Percentiles rank a stretch among this genome's conserved stretches.
phyloP scores from a whole-genome alignment of 2,113 vertebrate genomes.

The Perccottus glenii region DNA sequence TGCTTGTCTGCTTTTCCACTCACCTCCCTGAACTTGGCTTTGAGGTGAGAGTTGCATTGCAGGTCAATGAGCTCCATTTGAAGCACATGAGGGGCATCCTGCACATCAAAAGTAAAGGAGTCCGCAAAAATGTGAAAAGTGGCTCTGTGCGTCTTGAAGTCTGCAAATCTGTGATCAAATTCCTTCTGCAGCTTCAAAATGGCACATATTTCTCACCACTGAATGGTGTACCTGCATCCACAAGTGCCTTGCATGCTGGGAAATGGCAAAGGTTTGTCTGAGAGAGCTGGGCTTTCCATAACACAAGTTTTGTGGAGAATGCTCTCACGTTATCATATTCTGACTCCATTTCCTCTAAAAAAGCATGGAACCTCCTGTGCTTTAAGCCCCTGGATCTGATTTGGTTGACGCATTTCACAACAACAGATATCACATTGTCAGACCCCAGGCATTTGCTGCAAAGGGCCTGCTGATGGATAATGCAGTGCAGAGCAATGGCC shows the following conservation, averaged over 20 bases:
- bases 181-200: not conserved
- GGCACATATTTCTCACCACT: conserved; percentile 2
- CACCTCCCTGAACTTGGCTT: no score
- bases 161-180: not conserved
- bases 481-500: not conserved
- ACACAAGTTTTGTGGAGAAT: no score
- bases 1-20: no score
- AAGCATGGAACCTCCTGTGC: no score
- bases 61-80: no score
- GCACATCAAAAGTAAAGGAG: no score
- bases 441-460: conserved; percentile 14
- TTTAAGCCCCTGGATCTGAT: no score
- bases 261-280: conserved; percentile 18
- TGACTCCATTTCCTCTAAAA: no score
- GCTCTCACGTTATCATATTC: no score
- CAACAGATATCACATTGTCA: no score
- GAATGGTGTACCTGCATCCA: conserved; percentile 8
- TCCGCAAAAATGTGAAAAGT: conserved; percentile 13
- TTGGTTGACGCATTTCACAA: no score
- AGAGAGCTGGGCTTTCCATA: not conserved
- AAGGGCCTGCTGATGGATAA: conserved; percentile 13
- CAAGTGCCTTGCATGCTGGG: conserved; percentile 13
- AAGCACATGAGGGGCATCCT: no score
- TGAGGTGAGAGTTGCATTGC: not conserved
- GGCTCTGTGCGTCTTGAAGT: conserved; percentile 7